phyloP scores from a whole-genome alignment of 2,797 vertebrate genomes.

The Macropodus opercularis region DNA sequence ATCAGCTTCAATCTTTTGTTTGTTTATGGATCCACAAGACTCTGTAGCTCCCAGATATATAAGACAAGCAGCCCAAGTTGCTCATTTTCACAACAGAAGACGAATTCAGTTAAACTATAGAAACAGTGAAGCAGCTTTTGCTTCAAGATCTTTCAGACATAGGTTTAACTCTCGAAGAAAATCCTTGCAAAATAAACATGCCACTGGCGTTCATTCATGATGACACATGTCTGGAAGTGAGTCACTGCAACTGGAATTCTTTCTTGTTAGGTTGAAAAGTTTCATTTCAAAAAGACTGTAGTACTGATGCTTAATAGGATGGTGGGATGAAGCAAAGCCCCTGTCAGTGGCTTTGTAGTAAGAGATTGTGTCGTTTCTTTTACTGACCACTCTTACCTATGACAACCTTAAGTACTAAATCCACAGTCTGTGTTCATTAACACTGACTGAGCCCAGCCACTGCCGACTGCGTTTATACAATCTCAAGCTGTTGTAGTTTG shows the following conservation, averaged over 20 bases:
- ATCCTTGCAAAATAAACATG: background rate
- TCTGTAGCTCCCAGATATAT: background rate
- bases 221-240: background rate
- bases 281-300: too few species aligned
- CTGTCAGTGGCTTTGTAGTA: background rate
- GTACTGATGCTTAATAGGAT: background rate
- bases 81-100: too few species aligned
- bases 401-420: background rate
- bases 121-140: background rate
- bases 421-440: too few species aligned
- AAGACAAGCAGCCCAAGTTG: background rate
- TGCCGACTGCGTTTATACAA: too few species aligned
- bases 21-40: background rate
- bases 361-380: background rate
- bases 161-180: too few species aligned
- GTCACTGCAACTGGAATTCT: too few species aligned
- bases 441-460: too few species aligned
- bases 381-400: background rate
- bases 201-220: background rate
- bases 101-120: too few species aligned
- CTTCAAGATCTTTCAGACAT: background rate
- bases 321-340: conserved; percentile 5
- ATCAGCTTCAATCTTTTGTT: conserved; percentile 1
- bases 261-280: too few species aligned
- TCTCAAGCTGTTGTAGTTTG: too few species aligned